Base-by-base conservation (phyloP, 2,888 invertebrate species). In the Priocnemis perturbator region DNA sequence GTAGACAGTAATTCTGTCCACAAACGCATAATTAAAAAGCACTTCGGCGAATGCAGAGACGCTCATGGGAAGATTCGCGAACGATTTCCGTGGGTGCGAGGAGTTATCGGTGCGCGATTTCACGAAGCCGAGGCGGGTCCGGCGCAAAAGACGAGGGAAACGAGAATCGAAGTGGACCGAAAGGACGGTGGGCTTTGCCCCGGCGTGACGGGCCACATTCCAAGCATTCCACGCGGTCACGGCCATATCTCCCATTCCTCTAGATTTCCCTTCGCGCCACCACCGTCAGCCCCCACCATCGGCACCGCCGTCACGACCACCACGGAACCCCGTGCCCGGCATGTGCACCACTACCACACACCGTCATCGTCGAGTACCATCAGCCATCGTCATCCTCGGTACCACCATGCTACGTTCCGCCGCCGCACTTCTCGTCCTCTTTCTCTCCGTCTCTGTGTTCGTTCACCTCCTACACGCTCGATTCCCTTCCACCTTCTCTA, bases 171-270 rank as follows among this genome's bases (percentile, higher is more conserved):
- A 79, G 83, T 78, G 82, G 78, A 83, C 79, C 83, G 85, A 84
- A 83, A 81, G 84, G 78, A 81, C 76, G 77, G 68, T 73, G 78
- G 78, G 75, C 64, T 75, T 83, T 83, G 83, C 81, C 76, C 79
- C 81, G 82, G 81, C 83, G 84, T 88, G 88, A 88, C 87, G 87
- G 86, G 86, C 88, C 86, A 83, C 88, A 88, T 88, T 88, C 88
- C 87, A 72, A 44, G 76, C 85, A 86, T 88, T 83, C 88, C 88
- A 72, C 80, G 82, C 88, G 88, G 87, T 88, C 88, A 88, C 83
- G 88, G 88, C 85, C 88, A 85, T 88, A 88, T 88, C 87, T 88
- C 83, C 84, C 87, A 84, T 88, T 88, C 87, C 86, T 87, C 77
- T 79, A 82, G 82, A 84, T 83, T 83, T 82, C 78, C 77, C 78